These are phyloP conservation scores for Pangasius mekongensis DNA, from an alignment of 2,797 vertebrate genomes.

Conservation along the genomic window DNA sequence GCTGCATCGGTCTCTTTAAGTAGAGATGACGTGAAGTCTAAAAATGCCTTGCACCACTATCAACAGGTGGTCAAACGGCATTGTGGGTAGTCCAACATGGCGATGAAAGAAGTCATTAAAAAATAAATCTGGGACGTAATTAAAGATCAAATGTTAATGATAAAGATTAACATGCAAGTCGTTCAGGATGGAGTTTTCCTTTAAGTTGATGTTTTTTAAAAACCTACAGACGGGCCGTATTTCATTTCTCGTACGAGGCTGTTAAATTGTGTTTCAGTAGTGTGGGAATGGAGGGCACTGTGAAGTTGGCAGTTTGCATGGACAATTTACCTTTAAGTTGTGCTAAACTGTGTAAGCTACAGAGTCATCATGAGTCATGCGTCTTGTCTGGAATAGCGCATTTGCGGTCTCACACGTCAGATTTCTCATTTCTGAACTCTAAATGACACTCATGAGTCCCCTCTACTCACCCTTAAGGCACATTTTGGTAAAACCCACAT, in stretches of 20 bases:
- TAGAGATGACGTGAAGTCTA: background rate
- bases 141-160: background rate
- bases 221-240: background rate
- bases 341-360: background rate
- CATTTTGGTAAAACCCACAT: background rate
- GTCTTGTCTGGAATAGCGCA: background rate
- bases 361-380: constrained; percentile 6
- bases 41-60: background rate
- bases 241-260: background rate
- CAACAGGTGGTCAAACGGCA: background rate
- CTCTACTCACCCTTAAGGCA: constrained; percentile 1
- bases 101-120: background rate
- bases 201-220: background rate
- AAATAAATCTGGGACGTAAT: background rate
- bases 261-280: background rate
- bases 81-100: background rate
- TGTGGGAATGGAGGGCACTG: background rate
- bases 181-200: background rate
- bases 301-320: background rate
- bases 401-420: background rate
- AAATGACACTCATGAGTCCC: background rate
- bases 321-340: background rate
- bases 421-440: background rate
- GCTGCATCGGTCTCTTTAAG: background rate
- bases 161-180: background rate